Base-by-base conservation (phyloP, 1,140 invertebrate genomes). In the Adoxophyes honmai region DNA sequence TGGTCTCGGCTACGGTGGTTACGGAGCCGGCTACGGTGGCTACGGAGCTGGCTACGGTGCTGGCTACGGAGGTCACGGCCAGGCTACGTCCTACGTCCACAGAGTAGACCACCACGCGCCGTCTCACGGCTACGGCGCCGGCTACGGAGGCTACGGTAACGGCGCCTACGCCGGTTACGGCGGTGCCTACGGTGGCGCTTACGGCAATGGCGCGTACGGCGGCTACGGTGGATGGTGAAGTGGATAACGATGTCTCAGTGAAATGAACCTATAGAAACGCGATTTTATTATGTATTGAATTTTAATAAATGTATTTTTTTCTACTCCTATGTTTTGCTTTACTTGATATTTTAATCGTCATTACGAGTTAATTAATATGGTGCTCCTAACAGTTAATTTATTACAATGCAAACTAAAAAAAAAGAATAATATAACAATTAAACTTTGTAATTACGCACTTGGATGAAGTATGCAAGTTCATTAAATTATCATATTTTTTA, bases 151-250 rank as follows among this genome's bases (percentile, higher is more conserved):
- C 14, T 52, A 51, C 57, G 57, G 53, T 34, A 11, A 38, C 28
- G 59, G 59, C 10, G 42, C 53, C 18, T 48, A 48, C 14, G 39
- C n/a, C n/a, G 34, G n/a, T 18, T 34, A 63, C 28, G 59, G 54
- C 7, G 60, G 56, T 28, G 21, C 21, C 21, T 28, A 28, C 21
- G 21, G 21, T 28, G 21, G 21, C 21, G 21, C 21, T 28, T 28
- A 28, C 21, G 21, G 21, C 2, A 28, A 28, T 6, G 21, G 21
- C 6, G 21, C 21, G 2, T 28, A 28, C 6, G 21, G 21, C 21
- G 21, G 21, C 6, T 48, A 48, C 6, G 18, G 4, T 18, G 42
- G 42, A 10, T 48, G 42, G 42, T 48, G 16, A 21, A 44, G 1
- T 28, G 6, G 6, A 3, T 28, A 28, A 3, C 21, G 21, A 28